phyloP scores from a whole-genome alignment of 2,113 vertebrate genomes.

The Candoia aspera region DNA sequence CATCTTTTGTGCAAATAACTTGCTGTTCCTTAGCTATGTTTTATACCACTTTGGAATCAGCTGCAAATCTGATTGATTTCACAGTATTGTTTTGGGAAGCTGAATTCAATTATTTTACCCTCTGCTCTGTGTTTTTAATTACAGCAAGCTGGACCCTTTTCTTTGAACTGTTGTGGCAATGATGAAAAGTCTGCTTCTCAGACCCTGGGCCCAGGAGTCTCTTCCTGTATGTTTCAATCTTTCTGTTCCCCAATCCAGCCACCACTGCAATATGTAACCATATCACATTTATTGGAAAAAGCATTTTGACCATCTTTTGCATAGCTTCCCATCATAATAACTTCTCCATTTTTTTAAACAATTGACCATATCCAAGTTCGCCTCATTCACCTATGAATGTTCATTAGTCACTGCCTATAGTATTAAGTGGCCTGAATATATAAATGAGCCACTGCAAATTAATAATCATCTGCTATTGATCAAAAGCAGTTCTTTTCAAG shows the following conservation, averaged over 20 bases:
- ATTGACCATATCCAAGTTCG: slow-evolving; percentile 31
- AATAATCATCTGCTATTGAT: background rate
- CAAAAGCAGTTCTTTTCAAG: background rate
- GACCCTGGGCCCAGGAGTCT: background rate
- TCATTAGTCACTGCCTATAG: background rate
- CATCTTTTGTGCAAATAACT: background rate
- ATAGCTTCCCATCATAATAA: background rate
- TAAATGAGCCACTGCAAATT: background rate
- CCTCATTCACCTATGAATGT: background rate
- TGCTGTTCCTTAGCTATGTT: background rate
- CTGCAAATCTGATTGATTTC: background rate
- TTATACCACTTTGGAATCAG: background rate
- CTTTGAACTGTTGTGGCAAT: background rate
- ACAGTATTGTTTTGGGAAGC: background rate
- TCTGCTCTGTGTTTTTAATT: background rate
- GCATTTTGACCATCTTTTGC: background rate
- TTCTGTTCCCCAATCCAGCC: background rate
- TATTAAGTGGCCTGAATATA: background rate
- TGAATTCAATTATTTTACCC: background rate
- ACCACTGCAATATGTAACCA: background rate
- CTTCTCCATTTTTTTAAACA: background rate
- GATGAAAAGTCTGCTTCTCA: background rate
- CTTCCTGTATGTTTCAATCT: background rate
- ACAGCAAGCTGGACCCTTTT: background rate
- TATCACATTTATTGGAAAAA: background rate